Evolutionary conservation across 2,888 invertebrate species (phyloP).

Genomic region (Atrina japonica): DNA sequence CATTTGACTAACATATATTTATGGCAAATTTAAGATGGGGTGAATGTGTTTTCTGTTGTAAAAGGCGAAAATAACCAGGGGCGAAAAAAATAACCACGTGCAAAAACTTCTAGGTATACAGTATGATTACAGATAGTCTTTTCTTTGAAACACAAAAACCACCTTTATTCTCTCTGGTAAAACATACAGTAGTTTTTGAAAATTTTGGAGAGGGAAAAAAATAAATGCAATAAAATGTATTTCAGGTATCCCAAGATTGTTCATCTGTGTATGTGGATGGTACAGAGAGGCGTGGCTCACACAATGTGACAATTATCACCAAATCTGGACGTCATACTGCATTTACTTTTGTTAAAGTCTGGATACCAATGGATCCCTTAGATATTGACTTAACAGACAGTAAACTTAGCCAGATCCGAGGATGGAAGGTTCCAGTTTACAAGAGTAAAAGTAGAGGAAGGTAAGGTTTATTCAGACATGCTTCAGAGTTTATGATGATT

Average conservation of each 20-base stretch:
- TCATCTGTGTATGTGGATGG: conserved; percentile 98
- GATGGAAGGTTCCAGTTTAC: conserved; percentile 90
- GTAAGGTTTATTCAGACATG: background rate
- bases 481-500: background rate
- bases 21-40: no score
- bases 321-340: conserved; percentile 87
- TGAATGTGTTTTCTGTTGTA: no score
- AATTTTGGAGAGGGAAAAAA: background rate
- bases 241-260: conserved; percentile 95
- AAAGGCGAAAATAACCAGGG: no score
- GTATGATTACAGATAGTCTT: no score
- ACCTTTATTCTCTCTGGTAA: background rate
- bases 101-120: no score
- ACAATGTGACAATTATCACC: conserved; percentile 95
- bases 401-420: conserved; percentile 94
- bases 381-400: conserved; percentile 94
- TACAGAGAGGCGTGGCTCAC: conserved; percentile 95
- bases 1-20: no score
- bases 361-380: conserved; percentile 97
- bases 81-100: no score
- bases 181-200: background rate
- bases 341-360: conserved; percentile 93
- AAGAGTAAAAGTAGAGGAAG: conserved; percentile 21
- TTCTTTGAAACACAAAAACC: no score
- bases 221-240: conserved; percentile 29